Percentiles rank a stretch among this genome's conserved stretches.
Evolutionary conservation across 2,113 vertebrate species (phyloP).

Genomic region (Laterallus jamaicensis): DNA sequence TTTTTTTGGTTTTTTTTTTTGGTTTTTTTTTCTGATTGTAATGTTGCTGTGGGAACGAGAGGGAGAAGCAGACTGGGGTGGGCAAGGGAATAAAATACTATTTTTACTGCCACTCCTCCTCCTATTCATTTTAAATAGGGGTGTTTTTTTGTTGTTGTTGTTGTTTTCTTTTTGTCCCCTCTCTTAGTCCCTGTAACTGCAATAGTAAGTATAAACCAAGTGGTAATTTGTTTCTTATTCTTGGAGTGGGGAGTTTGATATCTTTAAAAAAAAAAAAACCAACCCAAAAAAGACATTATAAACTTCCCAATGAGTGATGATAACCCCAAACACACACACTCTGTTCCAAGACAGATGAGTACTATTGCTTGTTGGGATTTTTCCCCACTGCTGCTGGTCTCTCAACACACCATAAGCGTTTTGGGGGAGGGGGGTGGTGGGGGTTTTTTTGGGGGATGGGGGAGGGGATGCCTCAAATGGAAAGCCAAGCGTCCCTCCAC

Average conservation of each 20-base stretch:
- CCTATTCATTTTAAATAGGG: constrained; percentile 48
- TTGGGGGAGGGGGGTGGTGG: background rate
- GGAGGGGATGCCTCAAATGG: background rate
- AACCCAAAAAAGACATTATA: background rate
- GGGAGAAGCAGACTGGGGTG: constrained; percentile 79
- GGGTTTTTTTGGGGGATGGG: no score
- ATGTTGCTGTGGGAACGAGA: constrained; percentile 88
- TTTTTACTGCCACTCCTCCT: constrained; percentile 81
- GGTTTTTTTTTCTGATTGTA: constrained; percentile 75
- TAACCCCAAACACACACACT: background rate
- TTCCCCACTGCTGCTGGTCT: background rate
- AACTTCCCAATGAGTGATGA: background rate
- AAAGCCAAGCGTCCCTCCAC: background rate
- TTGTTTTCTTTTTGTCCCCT: constrained; percentile 57
- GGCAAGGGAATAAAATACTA: constrained; percentile 78
- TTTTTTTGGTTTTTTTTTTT: no score
- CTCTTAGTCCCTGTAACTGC: constrained; percentile 63
- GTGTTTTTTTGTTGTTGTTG: no score
- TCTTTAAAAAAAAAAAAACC: background rate
- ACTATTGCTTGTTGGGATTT: background rate
- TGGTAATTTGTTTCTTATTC: constrained; percentile 59
- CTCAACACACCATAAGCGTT: background rate
- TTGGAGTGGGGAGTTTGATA: constrained; percentile 29
- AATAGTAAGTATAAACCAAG: constrained; percentile 58
- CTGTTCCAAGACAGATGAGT: background rate